Evolutionary conservation across 2,113 vertebrate species (phyloP).

Genomic region (Arizona elegans): DNA sequence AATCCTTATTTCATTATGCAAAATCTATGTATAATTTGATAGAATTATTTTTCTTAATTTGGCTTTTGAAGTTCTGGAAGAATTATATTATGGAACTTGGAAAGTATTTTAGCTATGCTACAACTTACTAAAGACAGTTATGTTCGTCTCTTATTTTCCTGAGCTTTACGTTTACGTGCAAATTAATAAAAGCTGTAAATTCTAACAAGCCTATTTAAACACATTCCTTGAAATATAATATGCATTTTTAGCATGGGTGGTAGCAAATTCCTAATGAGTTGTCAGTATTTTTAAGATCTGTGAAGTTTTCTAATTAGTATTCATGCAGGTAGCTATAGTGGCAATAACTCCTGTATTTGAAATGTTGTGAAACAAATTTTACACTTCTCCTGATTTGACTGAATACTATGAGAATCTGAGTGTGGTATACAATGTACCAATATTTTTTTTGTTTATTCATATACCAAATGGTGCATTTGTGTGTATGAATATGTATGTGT

Average conservation of each 20-base stretch:
- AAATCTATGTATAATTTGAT: neutral
- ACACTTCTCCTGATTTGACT: slow-evolving; percentile 40
- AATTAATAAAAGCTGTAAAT: slow-evolving; percentile 39
- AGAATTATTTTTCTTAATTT: slow-evolving; percentile 1
- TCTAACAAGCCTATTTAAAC: slow-evolving; percentile 41
- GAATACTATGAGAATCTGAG: slow-evolving; percentile 34
- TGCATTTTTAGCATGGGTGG: slow-evolving; percentile 35
- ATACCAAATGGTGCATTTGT: neutral
- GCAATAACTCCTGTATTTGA: slow-evolving; percentile 49
- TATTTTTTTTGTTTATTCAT: slow-evolving; percentile 1
- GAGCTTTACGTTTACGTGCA: slow-evolving; percentile 15
- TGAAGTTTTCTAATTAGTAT: slow-evolving; percentile 59
- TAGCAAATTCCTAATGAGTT: slow-evolving; percentile 55
- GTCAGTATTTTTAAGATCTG: slow-evolving; percentile 53
- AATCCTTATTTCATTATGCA: neutral
- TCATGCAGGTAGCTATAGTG: slow-evolving; percentile 51
- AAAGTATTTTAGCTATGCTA: neutral
- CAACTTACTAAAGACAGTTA: slow-evolving; percentile 17
- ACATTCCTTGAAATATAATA: slow-evolving; percentile 39
- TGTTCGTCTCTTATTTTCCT: slow-evolving; percentile 32
- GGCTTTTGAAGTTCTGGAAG: slow-evolving; percentile 23
- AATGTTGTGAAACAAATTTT: slow-evolving; percentile 61
- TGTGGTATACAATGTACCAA: neutral
- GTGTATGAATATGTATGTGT: neutral
- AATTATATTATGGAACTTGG: neutral